A percentile compares a stretch with the other conserved stretches of the same genome.
phyloP scores from a whole-genome alignment of 2,888 invertebrate genomes.

The Tachina grossa region DNA sequence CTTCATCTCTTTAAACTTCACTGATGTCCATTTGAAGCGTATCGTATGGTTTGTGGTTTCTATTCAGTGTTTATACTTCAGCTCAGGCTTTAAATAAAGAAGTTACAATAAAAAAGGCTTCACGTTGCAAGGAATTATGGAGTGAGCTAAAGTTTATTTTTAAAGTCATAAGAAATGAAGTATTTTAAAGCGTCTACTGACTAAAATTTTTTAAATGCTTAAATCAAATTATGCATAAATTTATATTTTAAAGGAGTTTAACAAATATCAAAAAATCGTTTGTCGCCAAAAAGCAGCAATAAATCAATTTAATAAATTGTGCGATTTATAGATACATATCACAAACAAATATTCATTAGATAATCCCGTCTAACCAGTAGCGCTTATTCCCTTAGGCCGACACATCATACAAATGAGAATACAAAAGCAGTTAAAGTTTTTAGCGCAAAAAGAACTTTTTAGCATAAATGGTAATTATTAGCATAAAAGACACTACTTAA shows the following conservation, averaged over 20 bases:
- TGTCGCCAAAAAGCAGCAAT: too few species aligned
- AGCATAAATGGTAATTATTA: not conserved
- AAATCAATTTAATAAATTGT: too few species aligned
- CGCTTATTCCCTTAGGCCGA: too few species aligned
- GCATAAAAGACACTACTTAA: not conserved
- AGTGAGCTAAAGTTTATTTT: too few species aligned
- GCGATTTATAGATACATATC: too few species aligned
- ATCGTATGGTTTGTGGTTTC: conserved; percentile 30
- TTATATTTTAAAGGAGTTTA: too few species aligned
- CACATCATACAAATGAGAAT: too few species aligned
- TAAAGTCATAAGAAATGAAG: not conserved
- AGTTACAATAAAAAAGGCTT: conserved; percentile 1
- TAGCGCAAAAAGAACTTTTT: not conserved
- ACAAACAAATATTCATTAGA: too few species aligned
- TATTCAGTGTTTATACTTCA: not conserved
- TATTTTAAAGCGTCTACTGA: not conserved
- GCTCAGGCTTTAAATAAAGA: not conserved
- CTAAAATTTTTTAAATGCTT: not conserved
- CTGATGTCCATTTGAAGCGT: not conserved
- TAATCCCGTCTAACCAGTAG: too few species aligned
- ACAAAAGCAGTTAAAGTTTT: not conserved
- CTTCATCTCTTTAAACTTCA: not conserved
- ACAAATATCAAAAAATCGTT: too few species aligned
- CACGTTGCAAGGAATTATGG: too few species aligned
- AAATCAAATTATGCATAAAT: too few species aligned